Conservation (phyloP, 37 sponge, comb jelly and placozoan genomes). For the Lycopodina hypogea region DNA sequence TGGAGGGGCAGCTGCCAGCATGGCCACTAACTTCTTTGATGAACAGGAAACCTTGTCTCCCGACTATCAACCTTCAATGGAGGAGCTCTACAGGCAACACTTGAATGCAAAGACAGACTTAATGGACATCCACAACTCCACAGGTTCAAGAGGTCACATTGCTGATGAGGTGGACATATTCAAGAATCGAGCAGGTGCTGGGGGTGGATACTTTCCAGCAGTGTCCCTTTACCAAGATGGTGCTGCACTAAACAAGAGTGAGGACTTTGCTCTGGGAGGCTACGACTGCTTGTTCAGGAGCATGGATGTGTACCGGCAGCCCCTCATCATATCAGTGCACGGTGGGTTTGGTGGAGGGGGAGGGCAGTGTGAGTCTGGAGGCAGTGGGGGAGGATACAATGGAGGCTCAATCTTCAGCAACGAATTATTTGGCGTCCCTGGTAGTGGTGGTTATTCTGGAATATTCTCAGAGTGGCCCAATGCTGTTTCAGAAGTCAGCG, state of each 20-base stretch:
- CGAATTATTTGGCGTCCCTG: background rate
- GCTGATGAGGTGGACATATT: background rate
- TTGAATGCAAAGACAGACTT: constrained; percentile 1
- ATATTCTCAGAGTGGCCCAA: background rate
- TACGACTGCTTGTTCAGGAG: background rate
- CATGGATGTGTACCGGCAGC: no score
- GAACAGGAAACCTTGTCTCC: background rate
- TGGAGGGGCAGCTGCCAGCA: constrained; percentile 26
- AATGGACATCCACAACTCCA: no score
- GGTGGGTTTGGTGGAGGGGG: constrained; percentile 64
- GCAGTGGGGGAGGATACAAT: constrained; percentile 47
- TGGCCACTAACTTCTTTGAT: background rate
- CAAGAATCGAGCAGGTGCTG: constrained; percentile 24
- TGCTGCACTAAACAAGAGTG: background rate
- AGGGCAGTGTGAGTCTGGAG: constrained; percentile 42
- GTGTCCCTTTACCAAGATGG: constrained; percentile 3
- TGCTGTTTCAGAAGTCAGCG: background rate
- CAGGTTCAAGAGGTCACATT: background rate
- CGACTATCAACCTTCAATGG: constrained; percentile 1
- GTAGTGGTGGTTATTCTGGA: constrained; percentile 28
- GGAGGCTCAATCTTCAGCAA: constrained; percentile 24
- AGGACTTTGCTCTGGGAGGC: constrained; percentile 43
- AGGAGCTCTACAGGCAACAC: constrained; percentile 3
- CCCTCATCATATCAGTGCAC: background rate
- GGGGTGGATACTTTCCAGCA: constrained; percentile 23